Percentiles rank a stretch among this genome's conserved stretches.
Conservation (phyloP, 2,113 vertebrate species). For the Triplophysa dalaica region DNA sequence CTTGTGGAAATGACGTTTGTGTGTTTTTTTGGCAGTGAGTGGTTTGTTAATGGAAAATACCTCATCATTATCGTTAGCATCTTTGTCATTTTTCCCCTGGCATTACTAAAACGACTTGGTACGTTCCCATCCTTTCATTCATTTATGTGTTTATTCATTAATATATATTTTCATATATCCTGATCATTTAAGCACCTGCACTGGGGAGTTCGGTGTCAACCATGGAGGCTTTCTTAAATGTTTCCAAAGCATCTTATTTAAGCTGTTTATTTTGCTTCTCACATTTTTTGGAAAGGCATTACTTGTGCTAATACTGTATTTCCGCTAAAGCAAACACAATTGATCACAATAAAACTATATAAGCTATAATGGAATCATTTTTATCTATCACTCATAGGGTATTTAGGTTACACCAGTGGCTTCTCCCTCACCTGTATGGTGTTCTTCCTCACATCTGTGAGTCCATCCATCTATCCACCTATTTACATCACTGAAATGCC, state of each 20-base stretch:
- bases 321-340: background rate
- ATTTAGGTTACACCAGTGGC: conserved; percentile 86
- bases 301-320: background rate
- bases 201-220: too few species aligned
- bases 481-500: background rate
- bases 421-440: conserved; percentile 87
- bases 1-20: background rate
- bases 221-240: too few species aligned
- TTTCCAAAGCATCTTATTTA: too few species aligned
- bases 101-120: conserved; percentile 84
- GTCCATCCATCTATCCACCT: conserved; percentile 52
- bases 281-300: background rate
- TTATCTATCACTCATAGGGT: conserved; percentile 67
- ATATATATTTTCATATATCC: background rate
- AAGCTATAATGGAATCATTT: background rate
- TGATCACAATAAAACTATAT: background rate
- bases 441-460: conserved; percentile 86
- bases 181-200: background rate
- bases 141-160: conserved; percentile 6
- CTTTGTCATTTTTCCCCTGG: conserved; percentile 78
- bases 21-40: conserved; percentile 64
- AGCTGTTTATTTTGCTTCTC: background rate
- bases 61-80: conserved; percentile 80
- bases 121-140: conserved; percentile 48
- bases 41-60: conserved; percentile 80